These are phyloP conservation scores for Scylla paramamosain DNA, from an alignment of 1,140 invertebrate genomes.

Conservation along the genomic window DNA sequence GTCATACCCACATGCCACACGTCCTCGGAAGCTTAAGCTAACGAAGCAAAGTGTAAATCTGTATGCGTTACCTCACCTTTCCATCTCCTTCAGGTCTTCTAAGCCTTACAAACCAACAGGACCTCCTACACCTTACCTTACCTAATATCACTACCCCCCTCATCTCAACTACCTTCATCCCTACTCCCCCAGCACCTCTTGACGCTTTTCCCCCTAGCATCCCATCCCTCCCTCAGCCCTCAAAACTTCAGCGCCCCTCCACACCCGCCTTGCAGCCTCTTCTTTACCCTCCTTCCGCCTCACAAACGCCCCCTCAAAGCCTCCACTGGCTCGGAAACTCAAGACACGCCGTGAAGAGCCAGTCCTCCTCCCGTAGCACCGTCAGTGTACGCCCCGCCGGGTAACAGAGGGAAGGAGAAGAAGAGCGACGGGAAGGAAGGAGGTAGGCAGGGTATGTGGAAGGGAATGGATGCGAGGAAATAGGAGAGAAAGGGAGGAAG, in stretches of 20 bases:
- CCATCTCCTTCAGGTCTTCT: too few species aligned
- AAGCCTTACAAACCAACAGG: too few species aligned
- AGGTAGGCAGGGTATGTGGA: too few species aligned
- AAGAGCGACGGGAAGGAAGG: background rate
- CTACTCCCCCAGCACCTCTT: too few species aligned
- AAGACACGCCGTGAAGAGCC: background rate
- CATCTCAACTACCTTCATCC: too few species aligned
- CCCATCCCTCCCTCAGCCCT: background rate
- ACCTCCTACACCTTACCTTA: background rate
- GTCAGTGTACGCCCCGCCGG: background rate
- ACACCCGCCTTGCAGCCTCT: background rate
- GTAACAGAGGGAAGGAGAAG: background rate
- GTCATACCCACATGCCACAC: too few species aligned
- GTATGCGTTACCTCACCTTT: too few species aligned
- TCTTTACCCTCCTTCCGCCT: background rate
- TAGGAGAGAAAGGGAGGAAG: background rate
- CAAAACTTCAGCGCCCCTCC: too few species aligned
- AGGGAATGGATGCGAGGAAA: background rate
- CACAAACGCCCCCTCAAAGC: background rate
- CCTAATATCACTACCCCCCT: too few species aligned
- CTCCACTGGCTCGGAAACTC: slow-evolving; percentile 8
- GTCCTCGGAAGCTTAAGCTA: too few species aligned
- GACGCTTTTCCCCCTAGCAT: background rate
- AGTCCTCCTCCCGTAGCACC: background rate
- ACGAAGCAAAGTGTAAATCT: too few species aligned